A percentile compares a stretch with the other conserved stretches of the same genome.
Conservation (phyloP, 2,888 invertebrate genomes). For the Ormyrus thymus region DNA sequence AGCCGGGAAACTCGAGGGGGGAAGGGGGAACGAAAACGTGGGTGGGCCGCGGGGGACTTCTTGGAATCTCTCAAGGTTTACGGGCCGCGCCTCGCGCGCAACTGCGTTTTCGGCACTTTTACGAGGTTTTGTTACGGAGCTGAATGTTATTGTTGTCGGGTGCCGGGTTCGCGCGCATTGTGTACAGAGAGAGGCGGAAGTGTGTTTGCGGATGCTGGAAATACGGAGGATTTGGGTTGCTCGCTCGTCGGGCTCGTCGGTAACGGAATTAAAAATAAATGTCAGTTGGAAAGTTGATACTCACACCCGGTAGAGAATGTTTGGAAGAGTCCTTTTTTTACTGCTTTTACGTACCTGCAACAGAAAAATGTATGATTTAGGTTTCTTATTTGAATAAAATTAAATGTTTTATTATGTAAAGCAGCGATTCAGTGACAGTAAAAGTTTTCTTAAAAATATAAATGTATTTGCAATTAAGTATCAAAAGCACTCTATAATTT, state of each 20-base stretch:
- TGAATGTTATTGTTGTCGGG: constrained; percentile 15
- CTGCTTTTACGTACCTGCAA: constrained; percentile 39
- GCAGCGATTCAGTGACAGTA: too few relatives aligned
- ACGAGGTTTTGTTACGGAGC: constrained; percentile 36
- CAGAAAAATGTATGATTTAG: constrained; percentile 15
- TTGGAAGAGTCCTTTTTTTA: too few relatives aligned
- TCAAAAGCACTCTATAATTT: background rate
- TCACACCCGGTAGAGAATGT: background rate
- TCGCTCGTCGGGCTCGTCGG: background rate
- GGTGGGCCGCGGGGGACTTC: constrained; percentile 25
- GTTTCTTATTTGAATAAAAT: background rate
- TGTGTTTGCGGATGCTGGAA: background rate
- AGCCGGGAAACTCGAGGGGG: constrained; percentile 6
- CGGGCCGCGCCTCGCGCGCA: background rate
- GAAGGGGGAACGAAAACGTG: background rate
- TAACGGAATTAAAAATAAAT: too few relatives aligned
- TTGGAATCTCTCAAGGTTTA: constrained; percentile 26
- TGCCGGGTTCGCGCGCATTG: background rate
- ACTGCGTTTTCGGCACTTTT: constrained; percentile 37
- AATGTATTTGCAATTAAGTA: background rate
- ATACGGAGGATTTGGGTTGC: background rate
- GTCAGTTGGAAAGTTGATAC: constrained; percentile 4
- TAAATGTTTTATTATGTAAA: too few relatives aligned
- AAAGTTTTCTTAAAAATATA: background rate
- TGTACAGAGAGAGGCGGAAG: background rate